phyloP scores from a whole-genome alignment of 2,797 vertebrate genomes.

The Tarsius wallacei region DNA sequence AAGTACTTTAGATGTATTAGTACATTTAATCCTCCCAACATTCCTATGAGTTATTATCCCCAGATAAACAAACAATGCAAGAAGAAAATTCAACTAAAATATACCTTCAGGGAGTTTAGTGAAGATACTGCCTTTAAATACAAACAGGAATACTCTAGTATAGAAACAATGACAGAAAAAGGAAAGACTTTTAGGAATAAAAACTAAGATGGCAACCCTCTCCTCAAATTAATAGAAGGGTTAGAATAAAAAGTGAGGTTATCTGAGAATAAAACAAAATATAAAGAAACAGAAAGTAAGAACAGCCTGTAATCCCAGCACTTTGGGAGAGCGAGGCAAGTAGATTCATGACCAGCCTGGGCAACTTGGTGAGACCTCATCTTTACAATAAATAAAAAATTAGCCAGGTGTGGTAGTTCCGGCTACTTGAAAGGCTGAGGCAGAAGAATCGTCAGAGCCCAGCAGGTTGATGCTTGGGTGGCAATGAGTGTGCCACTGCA shows the following conservation, averaged over 20 bases:
- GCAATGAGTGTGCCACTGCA: too few relatives aligned
- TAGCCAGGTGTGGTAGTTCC: too few relatives aligned
- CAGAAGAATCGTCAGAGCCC: too few relatives aligned
- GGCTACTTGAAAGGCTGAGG: too few relatives aligned
- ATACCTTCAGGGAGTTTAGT: not conserved
- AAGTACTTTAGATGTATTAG: not conserved
- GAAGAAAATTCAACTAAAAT: not conserved
- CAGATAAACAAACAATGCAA: not conserved
- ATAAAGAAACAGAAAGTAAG: not conserved
- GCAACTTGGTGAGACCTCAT: too few relatives aligned
- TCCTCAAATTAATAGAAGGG: not conserved
- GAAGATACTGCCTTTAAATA: not conserved
- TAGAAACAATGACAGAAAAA: not conserved
- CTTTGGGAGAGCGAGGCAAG: too few relatives aligned
- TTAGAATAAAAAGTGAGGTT: constrained; percentile 27
- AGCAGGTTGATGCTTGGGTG: too few relatives aligned
- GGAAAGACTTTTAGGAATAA: not conserved
- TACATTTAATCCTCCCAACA: not conserved
- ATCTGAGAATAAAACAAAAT: not conserved
- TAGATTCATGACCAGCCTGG: too few relatives aligned
- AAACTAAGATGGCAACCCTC: not conserved
- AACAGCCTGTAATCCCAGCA: too few relatives aligned
- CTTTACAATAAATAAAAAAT: too few relatives aligned
- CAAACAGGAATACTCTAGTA: not conserved
- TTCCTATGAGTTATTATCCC: not conserved